A percentile compares a stretch with the other conserved stretches of the same genome.
Evolutionary conservation across 2,113 vertebrate species (phyloP).

Genomic region (Gyps fulvus): DNA sequence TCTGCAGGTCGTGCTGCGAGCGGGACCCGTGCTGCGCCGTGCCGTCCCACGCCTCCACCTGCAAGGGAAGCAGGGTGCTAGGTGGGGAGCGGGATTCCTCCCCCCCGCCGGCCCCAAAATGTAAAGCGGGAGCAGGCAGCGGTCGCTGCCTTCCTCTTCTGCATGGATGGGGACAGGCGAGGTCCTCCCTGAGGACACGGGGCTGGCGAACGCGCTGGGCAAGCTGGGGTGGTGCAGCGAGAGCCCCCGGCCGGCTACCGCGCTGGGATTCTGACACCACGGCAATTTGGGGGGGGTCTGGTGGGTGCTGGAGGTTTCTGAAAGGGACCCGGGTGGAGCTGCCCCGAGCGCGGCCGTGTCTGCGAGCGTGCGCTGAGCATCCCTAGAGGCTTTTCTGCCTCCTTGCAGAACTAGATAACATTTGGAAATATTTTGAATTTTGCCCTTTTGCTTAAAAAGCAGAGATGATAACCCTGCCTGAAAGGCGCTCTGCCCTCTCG

Average conservation of each 20-base stretch:
- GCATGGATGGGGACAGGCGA: fast-evolving
- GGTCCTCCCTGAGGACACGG: fast-evolving
- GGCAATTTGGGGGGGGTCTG: neutral
- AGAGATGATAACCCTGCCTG: neutral
- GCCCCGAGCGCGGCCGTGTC: fast-evolving
- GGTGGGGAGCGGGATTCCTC: neutral
- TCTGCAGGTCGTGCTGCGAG: conserved; percentile 48
- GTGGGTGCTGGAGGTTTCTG: fast-evolving
- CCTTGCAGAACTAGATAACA: fast-evolving
- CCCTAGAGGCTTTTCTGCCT: neutral
- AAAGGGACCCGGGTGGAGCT: fast-evolving
- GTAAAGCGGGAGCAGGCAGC: fast-evolving
- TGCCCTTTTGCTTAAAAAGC: neutral
- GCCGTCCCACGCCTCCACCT: neutral
- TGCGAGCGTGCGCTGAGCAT: fast-evolving
- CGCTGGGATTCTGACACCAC: fast-evolving
- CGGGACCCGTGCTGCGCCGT: neutral
- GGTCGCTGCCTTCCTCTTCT: fast-evolving
- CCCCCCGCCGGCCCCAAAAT: fast-evolving
- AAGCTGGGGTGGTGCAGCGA: neutral
- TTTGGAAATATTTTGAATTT: neutral
- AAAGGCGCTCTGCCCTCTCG: fast-evolving
- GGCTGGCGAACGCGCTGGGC: fast-evolving
- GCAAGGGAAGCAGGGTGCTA: neutral
- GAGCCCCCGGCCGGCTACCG: fast-evolving